Evolutionary conservation across 2,113 vertebrate species (phyloP), one percentile per base, ranked within the genome.

Genomic region (Poecilia latipinna): DNA sequence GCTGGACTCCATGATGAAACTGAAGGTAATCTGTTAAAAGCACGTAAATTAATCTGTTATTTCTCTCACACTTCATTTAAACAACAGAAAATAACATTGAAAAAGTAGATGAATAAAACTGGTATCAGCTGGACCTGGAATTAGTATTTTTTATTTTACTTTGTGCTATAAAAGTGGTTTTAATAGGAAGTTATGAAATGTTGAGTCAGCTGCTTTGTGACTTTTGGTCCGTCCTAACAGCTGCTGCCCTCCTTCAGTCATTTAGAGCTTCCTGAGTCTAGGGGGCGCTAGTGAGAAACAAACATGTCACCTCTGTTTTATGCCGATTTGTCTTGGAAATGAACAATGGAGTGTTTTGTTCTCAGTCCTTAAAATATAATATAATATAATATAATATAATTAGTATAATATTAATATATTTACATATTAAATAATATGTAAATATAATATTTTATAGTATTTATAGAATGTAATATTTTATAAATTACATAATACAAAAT

Each of bases 1-100:
- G 89, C 95, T 95, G 82, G 97, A 99, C 88, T 96, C 97, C 48
- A 98, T 99, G 97, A 98, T 98, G 96, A 99, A 99, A 76, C 93
- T 99, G 6, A 99, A 99, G 97, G 98, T 98, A 93, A 12, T 61
- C 39, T 61, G 22, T 60, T 77, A 32, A 65, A 67, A 80, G 4
- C 1, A 26, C 12, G 8, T 54, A 61, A n/a, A 51, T 4, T 65
- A 15, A 31, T 7, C 22, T 12, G 44, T 15, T 37, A 11, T 72
- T 35, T 57, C 62, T n/a, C 3, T 68, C 32, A 4, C 0, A 1
- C 42, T 3, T 39, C 13, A 51, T 60, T 68, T 39, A 44, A 82
- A 75, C 62, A 75, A 15, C 11, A 39, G 29, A 15, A 0, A 0
- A 61, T 67, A 12, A 15, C 39, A 24, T 8, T 54, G 19, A 54